Evolutionary conservation across 2,888 invertebrate species (phyloP).

Genomic region (Archips xylosteana): DNA sequence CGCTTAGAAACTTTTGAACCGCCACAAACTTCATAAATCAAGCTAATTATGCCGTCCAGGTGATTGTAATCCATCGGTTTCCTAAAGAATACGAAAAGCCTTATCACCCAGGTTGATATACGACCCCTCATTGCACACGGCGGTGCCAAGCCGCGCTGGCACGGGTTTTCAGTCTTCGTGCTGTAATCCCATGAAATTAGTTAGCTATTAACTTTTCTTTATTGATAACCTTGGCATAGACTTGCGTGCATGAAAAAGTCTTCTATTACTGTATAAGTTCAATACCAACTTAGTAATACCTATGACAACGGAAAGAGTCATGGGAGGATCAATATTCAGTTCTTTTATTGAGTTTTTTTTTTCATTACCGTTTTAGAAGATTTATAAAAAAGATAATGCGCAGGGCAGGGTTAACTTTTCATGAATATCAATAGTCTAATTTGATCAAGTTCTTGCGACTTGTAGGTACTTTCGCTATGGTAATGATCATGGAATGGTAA

Average conservation of each 20-base stretch:
- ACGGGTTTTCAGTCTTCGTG: conserved; percentile 7
- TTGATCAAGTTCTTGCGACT: too few species aligned
- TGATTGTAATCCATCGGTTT: conserved; percentile 6
- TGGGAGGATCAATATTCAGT: too few species aligned
- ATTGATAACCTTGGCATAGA: conserved; percentile 13
- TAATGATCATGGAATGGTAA: too few species aligned
- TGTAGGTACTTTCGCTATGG: too few species aligned
- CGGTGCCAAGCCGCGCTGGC: background rate
- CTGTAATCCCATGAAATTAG: conserved; percentile 6
- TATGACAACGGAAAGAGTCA: too few species aligned
- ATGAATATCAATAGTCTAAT: too few species aligned
- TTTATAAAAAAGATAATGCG: too few species aligned
- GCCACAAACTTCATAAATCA: conserved; percentile 6
- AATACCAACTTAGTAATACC: background rate
- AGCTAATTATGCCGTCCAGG: conserved; percentile 3
- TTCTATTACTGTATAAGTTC: background rate
- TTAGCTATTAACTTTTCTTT: background rate
- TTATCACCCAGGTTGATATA: conserved; percentile 5
- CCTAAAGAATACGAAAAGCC: conserved; percentile 2
- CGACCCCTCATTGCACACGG: background rate
- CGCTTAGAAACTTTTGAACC: background rate
- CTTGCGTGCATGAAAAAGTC: conserved; percentile 6
- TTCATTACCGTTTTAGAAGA: too few species aligned
- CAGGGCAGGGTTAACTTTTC: too few species aligned
- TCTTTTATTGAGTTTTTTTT: too few species aligned